Percentiles rank a stretch among this genome's conserved stretches.
Conservation (phyloP, 1,140 invertebrate species). For the Drosophila dunni region DNA sequence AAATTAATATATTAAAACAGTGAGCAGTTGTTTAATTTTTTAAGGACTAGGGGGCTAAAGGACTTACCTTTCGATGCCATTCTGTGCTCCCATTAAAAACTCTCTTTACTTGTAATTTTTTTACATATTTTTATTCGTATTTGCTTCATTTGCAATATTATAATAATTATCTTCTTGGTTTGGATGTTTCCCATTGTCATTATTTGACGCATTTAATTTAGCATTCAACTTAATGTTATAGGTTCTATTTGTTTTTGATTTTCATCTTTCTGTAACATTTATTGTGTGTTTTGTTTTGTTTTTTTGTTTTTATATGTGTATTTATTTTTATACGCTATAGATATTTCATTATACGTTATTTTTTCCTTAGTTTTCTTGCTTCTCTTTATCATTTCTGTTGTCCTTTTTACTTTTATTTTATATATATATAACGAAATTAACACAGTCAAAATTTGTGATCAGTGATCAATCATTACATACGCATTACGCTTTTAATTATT, state of each 20-base stretch:
- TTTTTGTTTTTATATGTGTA: slow-evolving; percentile 64
- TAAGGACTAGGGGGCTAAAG: neutral
- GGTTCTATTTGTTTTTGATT: slow-evolving; percentile 64
- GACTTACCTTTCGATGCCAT: neutral
- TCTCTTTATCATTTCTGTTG: slow-evolving; percentile 43
- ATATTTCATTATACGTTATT: slow-evolving; percentile 72
- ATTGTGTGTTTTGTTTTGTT: slow-evolving; percentile 61
- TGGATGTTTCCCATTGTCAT: slow-evolving; percentile 58
- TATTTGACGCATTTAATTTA: slow-evolving; percentile 64
- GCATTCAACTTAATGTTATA: slow-evolving; percentile 77
- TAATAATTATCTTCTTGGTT: slow-evolving; percentile 80
- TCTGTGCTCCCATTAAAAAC: slow-evolving; percentile 10
- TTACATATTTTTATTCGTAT: slow-evolving; percentile 81
- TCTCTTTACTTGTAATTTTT: slow-evolving; percentile 33
- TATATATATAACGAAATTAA: slow-evolving; percentile 83
- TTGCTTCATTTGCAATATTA: slow-evolving; percentile 82
- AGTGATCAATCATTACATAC: slow-evolving; percentile 83
- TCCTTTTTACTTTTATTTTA: slow-evolving; percentile 52
- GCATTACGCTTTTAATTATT: slow-evolving; percentile 79
- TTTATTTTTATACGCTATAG: slow-evolving; percentile 73
- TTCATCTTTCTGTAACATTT: slow-evolving; percentile 72
- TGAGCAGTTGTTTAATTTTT: neutral
- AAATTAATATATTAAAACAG: slow-evolving; percentile 63
- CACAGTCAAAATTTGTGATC: slow-evolving; percentile 84
- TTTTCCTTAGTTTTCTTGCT: slow-evolving; percentile 45